Evolutionary conservation across 2,113 vertebrate genomes (phyloP).

Genomic region (Typhlomys cinereus): DNA sequence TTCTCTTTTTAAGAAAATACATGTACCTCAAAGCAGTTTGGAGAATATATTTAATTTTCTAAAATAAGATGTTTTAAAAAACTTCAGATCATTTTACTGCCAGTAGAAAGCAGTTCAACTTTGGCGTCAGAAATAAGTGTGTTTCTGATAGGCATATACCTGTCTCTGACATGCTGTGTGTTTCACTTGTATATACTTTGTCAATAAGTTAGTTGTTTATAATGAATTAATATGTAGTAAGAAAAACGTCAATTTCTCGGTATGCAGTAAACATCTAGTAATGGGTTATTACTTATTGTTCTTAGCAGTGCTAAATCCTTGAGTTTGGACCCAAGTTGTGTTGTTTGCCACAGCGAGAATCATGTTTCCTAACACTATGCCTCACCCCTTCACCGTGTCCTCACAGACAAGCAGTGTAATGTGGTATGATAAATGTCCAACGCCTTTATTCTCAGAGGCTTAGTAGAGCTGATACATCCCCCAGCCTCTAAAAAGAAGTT

Average conservation of each 20-base stretch:
- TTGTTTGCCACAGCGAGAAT: background rate
- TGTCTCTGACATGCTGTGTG: background rate
- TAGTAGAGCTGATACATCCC: slow-evolving; percentile 11
- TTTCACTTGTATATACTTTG: too few relatives aligned
- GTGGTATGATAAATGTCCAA: background rate
- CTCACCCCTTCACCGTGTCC: background rate
- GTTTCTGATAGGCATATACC: background rate
- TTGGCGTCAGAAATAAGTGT: background rate
- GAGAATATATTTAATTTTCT: background rate
- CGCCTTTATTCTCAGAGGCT: background rate
- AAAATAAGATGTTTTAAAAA: background rate
- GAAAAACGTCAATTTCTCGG: background rate
- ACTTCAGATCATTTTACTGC: background rate
- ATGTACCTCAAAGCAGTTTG: background rate
- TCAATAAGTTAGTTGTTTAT: background rate
- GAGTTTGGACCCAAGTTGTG: background rate
- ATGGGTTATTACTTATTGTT: background rate
- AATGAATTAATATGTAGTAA: background rate
- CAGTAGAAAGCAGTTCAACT: background rate
- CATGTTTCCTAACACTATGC: background rate
- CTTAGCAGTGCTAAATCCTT: background rate
- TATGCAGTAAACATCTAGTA: background rate
- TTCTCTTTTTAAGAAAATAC: background rate
- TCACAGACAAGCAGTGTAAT: background rate
- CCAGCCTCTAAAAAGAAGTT: slow-evolving; percentile 11